Evolutionary conservation across 2,113 vertebrate species (phyloP), one percentile per base, ranked within the genome.

Genomic region (Naja naja): DNA sequence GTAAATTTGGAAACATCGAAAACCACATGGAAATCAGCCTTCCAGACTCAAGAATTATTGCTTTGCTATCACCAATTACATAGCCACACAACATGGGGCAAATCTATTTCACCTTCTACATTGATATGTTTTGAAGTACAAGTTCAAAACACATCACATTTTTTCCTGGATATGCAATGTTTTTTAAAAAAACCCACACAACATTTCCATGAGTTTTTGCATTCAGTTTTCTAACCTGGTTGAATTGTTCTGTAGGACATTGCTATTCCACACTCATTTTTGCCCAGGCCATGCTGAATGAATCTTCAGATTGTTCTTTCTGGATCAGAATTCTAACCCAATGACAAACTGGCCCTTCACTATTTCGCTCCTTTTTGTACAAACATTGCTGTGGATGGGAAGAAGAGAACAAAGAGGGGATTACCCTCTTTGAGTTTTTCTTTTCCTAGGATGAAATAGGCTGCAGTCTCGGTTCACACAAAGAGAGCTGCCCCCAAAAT

Each of bases 1-100:
- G 20, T 34, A 39, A 34, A 49, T 87, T 3, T 6, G 39, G 56
- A 47, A 88, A 27, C 23, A 52, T 39, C 10, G 85, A 52, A 91
- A 64, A 25, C 18, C 45, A 25, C 45, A 53, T 5, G 6, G 10
- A 25, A 87, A 11, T 16, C 34, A 91, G 20, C 18, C 18, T 56
- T 34, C 0, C 0, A 89, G 0, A 16, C 1, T 0, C 1, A 0
- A 93, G 92, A 52, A 34, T 25, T 25, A 86, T 69, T 85, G 7
- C 53, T 89, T 89, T 85, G 43, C 25, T 34, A 64, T 23, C 47
- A 87, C 34, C 11, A 85, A 87, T 87, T 54, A 39, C n/a, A 58
- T 60, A 54, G 58, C 34, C 45, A 12, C 45, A 25, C 43, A 43
- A 86, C 22, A 47, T 5, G 85, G 20, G 23, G 10, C 11, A 86